Evolutionary conservation across 2,113 vertebrate genomes (phyloP), one percentile per base, ranked within the genome.

Genomic region (Cochlearius cochlearius): DNA sequence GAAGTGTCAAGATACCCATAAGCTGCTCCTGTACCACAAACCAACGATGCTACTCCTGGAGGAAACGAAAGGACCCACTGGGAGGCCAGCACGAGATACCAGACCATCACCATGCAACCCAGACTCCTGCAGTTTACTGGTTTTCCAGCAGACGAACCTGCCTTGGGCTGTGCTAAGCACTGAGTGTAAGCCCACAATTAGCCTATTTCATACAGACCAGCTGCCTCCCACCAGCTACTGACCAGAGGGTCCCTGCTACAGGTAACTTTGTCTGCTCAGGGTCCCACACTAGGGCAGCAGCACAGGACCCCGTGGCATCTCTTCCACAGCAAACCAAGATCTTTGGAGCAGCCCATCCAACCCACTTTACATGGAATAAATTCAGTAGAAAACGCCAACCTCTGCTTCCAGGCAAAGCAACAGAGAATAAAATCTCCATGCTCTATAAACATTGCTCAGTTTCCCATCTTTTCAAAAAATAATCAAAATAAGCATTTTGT

Each of bases 1-100:
- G 16, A 75, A 83, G 38, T 11, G 0, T 19, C 49, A 29, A 30
- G 30, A 43, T 19, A 43, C 38, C 32, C 53, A 25, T 34, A 73
- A 59, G 21, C 19, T 47, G 27, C 34, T 91, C 43, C 59, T 38
- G 9, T 15, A 38, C 52, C 18, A 38, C 45, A 38, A 32, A n/a
- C 15, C 15, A 41, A 12, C 1, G 3, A 1, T 7, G 5, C 23
- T 39, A 3, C 39, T 60, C 10, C 1, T 6, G 19, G 77, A 52
- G 5, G n/a, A 84, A 64, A 77, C 9, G 47, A 39, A 68, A 43
- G 11, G 27, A 39, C 7, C 3, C 7, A 11, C 41, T 17, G 19
- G n/a, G 56, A 93, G 20, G 12, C 36, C 72, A 74, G 32, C 30
- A 60, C 0, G 3, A 18, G 32, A 41, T 9, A 26, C 17, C 22